Conservation (phyloP, 2,888 invertebrate genomes). For the Pandemis cinnamomeana region DNA sequence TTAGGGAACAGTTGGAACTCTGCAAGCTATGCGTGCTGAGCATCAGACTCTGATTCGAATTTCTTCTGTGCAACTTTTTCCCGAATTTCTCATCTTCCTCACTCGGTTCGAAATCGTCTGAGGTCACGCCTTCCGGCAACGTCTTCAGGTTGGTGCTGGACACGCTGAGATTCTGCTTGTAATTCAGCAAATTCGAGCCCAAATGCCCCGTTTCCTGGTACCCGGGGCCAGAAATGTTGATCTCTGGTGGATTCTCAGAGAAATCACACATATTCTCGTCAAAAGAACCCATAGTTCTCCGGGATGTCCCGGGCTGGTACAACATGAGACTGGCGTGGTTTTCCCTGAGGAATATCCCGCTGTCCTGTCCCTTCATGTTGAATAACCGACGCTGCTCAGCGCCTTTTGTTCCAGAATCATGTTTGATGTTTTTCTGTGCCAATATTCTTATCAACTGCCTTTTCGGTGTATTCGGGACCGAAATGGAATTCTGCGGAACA, state of each 20-base stretch:
- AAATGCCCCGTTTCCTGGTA: constrained; percentile 68
- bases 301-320: constrained; percentile 76
- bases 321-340: constrained; percentile 80
- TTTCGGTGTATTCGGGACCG: constrained; percentile 87
- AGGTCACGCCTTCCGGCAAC: constrained; percentile 88
- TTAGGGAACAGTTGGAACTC: constrained; percentile 82
- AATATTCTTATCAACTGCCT: constrained; percentile 80
- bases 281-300: constrained; percentile 79
- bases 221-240: constrained; percentile 64
- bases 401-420: constrained; percentile 67
- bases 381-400: constrained; percentile 72
- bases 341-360: constrained; percentile 78
- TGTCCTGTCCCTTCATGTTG: constrained; percentile 78
- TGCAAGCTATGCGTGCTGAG: constrained; percentile 82
- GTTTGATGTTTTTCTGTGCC: constrained; percentile 72
- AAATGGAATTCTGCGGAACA: constrained; percentile 84
- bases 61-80: constrained; percentile 83
- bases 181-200: constrained; percentile 85
- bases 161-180: constrained; percentile 86
- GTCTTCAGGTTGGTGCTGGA: constrained; percentile 90
- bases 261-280: constrained; percentile 78
- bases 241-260: constrained; percentile 67
- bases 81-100: constrained; percentile 74
- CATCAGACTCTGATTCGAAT: constrained; percentile 86
- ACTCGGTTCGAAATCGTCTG: constrained; percentile 85